Base-by-base conservation (phyloP, 2,888 invertebrate species). In the Drosophila parthenogenetica region DNA sequence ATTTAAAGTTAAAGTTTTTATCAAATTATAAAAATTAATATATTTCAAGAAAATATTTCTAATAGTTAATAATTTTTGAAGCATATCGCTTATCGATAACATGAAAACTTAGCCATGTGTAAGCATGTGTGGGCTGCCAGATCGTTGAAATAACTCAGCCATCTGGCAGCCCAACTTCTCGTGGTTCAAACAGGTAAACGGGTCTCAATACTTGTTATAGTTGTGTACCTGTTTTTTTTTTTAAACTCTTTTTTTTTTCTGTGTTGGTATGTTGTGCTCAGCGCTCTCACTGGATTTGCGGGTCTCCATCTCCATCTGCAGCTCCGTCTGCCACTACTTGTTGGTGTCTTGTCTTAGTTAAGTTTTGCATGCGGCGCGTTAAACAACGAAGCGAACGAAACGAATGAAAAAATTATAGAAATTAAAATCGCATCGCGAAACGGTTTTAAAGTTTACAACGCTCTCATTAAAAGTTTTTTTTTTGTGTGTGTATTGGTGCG, bases 291-390 rank as follows among this genome's bases (percentile, higher is more conserved):
- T 66, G 49, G 40, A 29, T 46, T 74, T 32, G 51, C 67, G n/a
- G 29, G 55, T 45, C 55, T 46, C 55, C 42, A 49, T 46, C 68
- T 61, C 25, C 29, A 49, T 46, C 68, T 61, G 19, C 29, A 29
- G 29, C 29, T 35, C 4, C 35, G 50, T 40, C 29, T 17, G 19
- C 16, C 62, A 35, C 40, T 46, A 43, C 57, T 42, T 37, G 67
- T 35, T 35, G 35, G 11, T 13, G 11, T 3, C 13, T 61, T 53
- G 50, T 25, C 63, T 65, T 69, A 87, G 72, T 73, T 75, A 63
- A 75, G 69, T 82, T 75, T 87, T 71, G 65, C 73, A 69, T 67
- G 77, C 69, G 79, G 77, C 70, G 77, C 83, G 68, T 80, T 66
- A 45, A 82, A 80, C 70, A 79, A 46, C 81, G 46, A 40, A 62